Evolutionary conservation across 2,797 vertebrate species (phyloP).

Genomic region (Typhlichthys subterraneus): DNA sequence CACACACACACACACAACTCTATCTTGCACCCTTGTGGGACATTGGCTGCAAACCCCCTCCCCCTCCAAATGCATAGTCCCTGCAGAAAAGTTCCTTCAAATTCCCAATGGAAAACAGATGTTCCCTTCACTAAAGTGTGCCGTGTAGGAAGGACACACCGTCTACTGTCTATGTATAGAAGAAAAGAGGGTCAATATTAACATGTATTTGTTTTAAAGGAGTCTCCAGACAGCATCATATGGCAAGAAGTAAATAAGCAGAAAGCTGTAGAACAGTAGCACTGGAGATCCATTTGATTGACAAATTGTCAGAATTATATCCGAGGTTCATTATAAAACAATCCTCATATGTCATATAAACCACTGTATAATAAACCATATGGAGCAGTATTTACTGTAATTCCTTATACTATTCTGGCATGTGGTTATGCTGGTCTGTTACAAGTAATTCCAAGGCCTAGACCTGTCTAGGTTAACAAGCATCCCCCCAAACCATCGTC

Average conservation of each 20-base stretch:
- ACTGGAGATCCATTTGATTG: conserved; percentile 8
- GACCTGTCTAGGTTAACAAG: conserved; percentile 56
- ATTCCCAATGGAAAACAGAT: conserved; percentile 33
- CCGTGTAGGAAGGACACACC: conserved; percentile 1
- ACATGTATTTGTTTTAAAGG: too few species aligned
- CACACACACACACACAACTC: conserved; percentile 17
- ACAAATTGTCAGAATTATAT: background rate
- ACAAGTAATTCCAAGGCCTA: conserved; percentile 43
- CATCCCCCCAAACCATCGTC: conserved; percentile 50
- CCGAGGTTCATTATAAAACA: conserved; percentile 16
- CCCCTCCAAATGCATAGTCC: conserved; percentile 19
- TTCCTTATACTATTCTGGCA: conserved; percentile 14
- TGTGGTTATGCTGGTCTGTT: conserved; percentile 47
- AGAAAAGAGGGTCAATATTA: background rate
- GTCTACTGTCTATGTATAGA: background rate
- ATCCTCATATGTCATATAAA: conserved; percentile 26
- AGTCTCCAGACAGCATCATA: conserved; percentile 5
- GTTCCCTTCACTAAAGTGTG: conserved; percentile 1
- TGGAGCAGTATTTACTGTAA: conserved; percentile 25
- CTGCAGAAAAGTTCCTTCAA: background rate
- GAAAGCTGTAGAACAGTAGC: background rate
- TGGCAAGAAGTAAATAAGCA: background rate
- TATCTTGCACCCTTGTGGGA: conserved; percentile 38
- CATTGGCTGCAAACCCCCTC: conserved; percentile 33
- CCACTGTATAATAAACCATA: conserved; percentile 5